These are phyloP conservation scores for Patiria pectinifera DNA, from an alignment of 53 echinoderm and acorn worm species.

Conservation along the genomic window DNA sequence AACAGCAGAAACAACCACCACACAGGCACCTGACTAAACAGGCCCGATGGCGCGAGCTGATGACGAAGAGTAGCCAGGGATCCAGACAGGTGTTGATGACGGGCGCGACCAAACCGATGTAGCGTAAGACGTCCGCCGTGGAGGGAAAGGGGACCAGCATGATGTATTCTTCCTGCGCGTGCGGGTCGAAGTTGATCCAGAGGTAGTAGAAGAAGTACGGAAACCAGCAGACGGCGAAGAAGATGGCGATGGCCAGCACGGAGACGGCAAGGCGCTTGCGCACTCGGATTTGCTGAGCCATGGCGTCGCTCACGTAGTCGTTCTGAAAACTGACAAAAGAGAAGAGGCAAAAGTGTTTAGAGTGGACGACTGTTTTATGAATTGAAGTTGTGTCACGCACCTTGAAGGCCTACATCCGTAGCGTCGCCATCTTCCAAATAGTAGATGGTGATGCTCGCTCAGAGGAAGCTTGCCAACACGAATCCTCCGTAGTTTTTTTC, in stretches of 20 bases:
- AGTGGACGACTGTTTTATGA: background rate
- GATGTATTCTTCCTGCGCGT: background rate
- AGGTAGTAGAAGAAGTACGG: constrained; percentile 64
- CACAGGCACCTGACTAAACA: constrained; percentile 27
- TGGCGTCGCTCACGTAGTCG: background rate
- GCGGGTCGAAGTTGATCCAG: background rate
- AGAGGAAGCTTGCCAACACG: too few species aligned
- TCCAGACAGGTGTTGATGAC: constrained; percentile 69
- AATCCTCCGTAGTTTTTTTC: too few species aligned
- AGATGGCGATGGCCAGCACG: constrained; percentile 69
- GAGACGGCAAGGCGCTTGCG: constrained; percentile 69
- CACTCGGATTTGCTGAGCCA: constrained; percentile 27
- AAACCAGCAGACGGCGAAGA: constrained; percentile 78
- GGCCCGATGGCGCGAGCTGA: constrained; percentile 72
- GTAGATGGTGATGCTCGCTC: too few species aligned
- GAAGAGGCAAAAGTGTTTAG: background rate
- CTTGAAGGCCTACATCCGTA: too few species aligned
- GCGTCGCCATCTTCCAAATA: too few species aligned
- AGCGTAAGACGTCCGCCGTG: constrained; percentile 16
- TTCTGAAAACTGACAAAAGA: constrained; percentile 5
- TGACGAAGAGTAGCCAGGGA: constrained; percentile 78
- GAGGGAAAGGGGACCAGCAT: background rate
- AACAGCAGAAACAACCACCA: background rate
- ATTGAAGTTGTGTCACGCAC: too few species aligned
- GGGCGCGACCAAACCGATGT: constrained; percentile 44